Base-by-base conservation (phyloP, 2,113 vertebrate genomes). In the Mustelus asterias region DNA sequence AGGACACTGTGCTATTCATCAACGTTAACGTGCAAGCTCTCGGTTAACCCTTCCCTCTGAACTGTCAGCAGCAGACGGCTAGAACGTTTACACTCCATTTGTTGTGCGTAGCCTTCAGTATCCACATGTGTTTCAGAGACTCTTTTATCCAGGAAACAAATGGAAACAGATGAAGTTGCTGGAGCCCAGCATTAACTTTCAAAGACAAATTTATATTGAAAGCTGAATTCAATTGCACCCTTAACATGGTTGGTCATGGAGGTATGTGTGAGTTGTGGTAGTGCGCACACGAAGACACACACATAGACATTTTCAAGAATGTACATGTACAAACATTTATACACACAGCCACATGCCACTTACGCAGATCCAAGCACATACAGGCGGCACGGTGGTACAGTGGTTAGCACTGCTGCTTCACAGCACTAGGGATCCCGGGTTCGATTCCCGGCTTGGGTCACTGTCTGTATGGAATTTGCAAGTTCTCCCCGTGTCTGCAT, bases 91-190 rank as follows among this genome's bases (percentile, higher is more conserved):
- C 26, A 70, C 10, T 72, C 44, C 41, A 33, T 54, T 48, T 70
- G 41, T 54, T 48, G 20, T 33, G 41, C 76, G 67, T n/a, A 95
- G 26, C 94, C 67, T 95, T 65, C 41, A 54, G 94, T 48, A 67
- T 54, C 26, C 72, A 41, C 41, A 72, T 95, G 94, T 95, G 41
- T 76, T 44, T 76, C 67, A 95, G 11, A 54, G 65, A 54, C 41
- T 95, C 94, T 95, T 95, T 72, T 16, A 72, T 95, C 67, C 44
- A 41, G 16, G 69, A 95, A 76, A 29, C 65, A 95, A 95, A 95
- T 70, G 69, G 26, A 72, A 95, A 37, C 89, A 93, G 89, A 65
- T 93, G 89, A 33, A 93, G n/a, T 92, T 93, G 60, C 60, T 93
- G 89, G 60, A 93, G 33, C 60, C 60, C 6, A 37, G 60, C 60